phyloP scores from a whole-genome alignment of 2,113 vertebrate species.

The Vidua chalybeata region DNA sequence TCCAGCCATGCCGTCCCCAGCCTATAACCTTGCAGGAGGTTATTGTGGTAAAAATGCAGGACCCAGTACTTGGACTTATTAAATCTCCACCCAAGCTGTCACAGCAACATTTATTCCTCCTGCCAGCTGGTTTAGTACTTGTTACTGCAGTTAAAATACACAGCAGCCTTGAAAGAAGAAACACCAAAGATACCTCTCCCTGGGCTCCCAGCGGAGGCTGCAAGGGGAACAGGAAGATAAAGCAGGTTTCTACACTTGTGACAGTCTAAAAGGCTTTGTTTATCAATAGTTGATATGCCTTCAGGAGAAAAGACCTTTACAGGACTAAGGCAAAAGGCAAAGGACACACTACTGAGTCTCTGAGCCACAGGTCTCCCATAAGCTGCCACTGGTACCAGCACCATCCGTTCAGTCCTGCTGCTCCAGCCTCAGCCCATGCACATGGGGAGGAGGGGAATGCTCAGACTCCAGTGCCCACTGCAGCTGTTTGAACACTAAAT shows the following conservation, averaged over 20 bases:
- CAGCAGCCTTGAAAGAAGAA: not conserved
- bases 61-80: not conserved
- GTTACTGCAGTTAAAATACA: not conserved
- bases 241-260: not conserved
- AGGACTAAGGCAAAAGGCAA: not conserved
- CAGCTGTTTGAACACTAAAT: not conserved
- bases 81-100: not conserved
- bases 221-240: not conserved
- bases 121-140: not conserved
- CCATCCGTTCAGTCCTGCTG: fast-evolving
- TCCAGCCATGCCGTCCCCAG: not conserved
- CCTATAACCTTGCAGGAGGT: fast-evolving
- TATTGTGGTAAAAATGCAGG: not conserved
- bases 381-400: not conserved
- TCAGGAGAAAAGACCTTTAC: not conserved
- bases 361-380: not conserved
- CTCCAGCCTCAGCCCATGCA: not conserved
- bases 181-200: not conserved
- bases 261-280: not conserved
- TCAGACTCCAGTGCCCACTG: not conserved
- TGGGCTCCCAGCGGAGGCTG: not conserved
- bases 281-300: not conserved
- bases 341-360: fast-evolving
- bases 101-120: not conserved
- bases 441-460: fast-evolving